Evolutionary conservation across 2,888 invertebrate genomes (phyloP).

Genomic region (Dilophus febrilis): DNA sequence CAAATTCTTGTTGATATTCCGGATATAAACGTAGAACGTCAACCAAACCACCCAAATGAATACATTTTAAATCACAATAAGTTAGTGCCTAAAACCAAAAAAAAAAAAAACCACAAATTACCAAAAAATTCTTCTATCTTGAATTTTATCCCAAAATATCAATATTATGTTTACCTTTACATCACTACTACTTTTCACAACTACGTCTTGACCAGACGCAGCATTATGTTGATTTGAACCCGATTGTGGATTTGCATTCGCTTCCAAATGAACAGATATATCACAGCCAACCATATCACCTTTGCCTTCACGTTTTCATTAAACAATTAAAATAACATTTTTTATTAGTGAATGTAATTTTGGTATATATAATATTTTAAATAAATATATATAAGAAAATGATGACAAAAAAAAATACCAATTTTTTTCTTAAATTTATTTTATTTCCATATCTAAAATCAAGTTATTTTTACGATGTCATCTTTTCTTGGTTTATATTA

Average conservation of each 20-base stretch:
- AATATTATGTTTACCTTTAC: slow-evolving; percentile 58
- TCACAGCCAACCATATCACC: slow-evolving; percentile 91
- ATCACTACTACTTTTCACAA: slow-evolving; percentile 87
- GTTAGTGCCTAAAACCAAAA: slow-evolving; percentile 54
- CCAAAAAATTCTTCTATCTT: no score
- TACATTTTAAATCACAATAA: slow-evolving; percentile 90
- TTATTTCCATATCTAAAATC: no score
- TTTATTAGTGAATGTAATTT: no score
- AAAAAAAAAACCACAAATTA: not conserved
- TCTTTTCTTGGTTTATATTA: no score
- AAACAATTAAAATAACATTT: no score
- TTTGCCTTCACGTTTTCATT: slow-evolving; percentile 55
- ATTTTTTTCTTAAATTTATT: no score
- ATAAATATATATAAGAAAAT: no score
- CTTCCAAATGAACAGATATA: slow-evolving; percentile 64
- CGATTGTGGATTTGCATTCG: slow-evolving; percentile 39
- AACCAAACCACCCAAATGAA: slow-evolving; percentile 76
- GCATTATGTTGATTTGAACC: slow-evolving; percentile 40
- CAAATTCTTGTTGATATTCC: slow-evolving; percentile 87
- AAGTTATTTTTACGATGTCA: no score
- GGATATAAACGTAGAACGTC: slow-evolving; percentile 82
- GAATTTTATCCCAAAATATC: no score
- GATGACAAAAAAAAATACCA: no score
- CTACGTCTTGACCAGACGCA: slow-evolving; percentile 43
- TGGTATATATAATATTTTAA: no score